Conservation (phyloP, 2,888 invertebrate genomes). For the Leptarthrus brevirostris region DNA sequence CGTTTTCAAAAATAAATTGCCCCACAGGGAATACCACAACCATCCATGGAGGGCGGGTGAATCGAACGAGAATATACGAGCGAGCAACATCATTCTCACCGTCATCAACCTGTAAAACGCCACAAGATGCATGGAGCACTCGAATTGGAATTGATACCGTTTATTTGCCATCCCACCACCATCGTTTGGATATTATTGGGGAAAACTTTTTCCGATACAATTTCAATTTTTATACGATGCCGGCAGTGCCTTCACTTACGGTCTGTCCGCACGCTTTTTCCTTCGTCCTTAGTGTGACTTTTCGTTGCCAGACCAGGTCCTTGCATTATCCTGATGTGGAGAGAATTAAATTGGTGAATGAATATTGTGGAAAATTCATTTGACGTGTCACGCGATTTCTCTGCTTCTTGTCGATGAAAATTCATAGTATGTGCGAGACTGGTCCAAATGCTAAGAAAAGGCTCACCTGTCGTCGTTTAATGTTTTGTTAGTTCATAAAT, state of each 20-base stretch:
- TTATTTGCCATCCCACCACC: constrained; percentile 13
- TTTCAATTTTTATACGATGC: constrained; percentile 33
- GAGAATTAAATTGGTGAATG: constrained; percentile 52
- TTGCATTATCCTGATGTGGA: constrained; percentile 28
- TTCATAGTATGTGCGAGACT: no score
- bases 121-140: constrained; percentile 29
- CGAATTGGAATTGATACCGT: constrained; percentile 16
- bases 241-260: constrained; percentile 14
- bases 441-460: no score
- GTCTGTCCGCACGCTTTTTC: constrained; percentile 24
- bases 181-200: constrained; percentile 6
- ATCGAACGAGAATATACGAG: constrained; percentile 13
- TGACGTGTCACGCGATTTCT: constrained; percentile 53
- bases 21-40: constrained; percentile 44
- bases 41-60: constrained; percentile 37
- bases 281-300: constrained; percentile 11
- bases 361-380: constrained; percentile 52
- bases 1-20: constrained; percentile 51
- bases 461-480: background rate
- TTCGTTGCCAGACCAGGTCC: constrained; percentile 24
- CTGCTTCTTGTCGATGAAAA: background rate
- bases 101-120: constrained; percentile 6
- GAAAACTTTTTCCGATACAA: constrained; percentile 36
- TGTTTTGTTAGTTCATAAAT: constrained; percentile 38
- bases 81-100: constrained; percentile 4